phyloP scores from a whole-genome alignment of 1,140 invertebrate genomes.

The Drosophila rhopaloa region DNA sequence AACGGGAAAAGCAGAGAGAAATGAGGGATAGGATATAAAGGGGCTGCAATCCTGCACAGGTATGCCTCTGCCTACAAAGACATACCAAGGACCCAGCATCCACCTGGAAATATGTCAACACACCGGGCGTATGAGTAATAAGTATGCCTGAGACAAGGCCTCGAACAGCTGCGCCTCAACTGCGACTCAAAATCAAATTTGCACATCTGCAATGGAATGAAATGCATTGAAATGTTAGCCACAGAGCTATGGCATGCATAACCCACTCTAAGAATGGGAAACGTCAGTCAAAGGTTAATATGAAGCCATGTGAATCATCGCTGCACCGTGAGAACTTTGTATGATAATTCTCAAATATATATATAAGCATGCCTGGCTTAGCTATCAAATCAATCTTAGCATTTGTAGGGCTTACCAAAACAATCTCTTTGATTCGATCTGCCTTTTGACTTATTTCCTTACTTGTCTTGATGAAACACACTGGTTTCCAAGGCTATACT shows the following conservation, averaged over 20 bases:
- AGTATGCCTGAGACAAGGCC: slow-evolving; percentile 34
- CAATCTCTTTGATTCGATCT: too few species aligned
- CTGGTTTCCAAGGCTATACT: too few species aligned
- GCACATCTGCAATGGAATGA: slow-evolving; percentile 63
- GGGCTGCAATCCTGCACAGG: slow-evolving; percentile 31
- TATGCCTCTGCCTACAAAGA: slow-evolving; percentile 56
- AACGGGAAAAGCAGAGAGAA: background rate
- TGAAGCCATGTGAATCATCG: slow-evolving; percentile 3
- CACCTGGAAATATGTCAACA: slow-evolving; percentile 72
- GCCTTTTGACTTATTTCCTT: too few species aligned
- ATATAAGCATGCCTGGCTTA: too few species aligned
- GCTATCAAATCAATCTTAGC: too few species aligned
- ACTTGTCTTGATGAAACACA: too few species aligned
- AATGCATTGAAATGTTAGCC: slow-evolving; percentile 79
- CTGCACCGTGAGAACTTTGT: slow-evolving; percentile 12
- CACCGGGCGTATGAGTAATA: slow-evolving; percentile 71
- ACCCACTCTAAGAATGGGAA: slow-evolving; percentile 18
- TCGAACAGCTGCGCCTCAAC: slow-evolving; percentile 43
- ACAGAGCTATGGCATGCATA: slow-evolving; percentile 60
- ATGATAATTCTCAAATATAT: background rate
- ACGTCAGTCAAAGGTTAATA: slow-evolving; percentile 34
- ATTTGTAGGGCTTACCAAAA: background rate
- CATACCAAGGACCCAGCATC: slow-evolving; percentile 52
- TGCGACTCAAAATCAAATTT: slow-evolving; percentile 71
- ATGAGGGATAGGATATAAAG: background rate